Evolutionary conservation across 2,113 vertebrate genomes (phyloP).

Genomic region (Cephalopholis sonnerati): DNA sequence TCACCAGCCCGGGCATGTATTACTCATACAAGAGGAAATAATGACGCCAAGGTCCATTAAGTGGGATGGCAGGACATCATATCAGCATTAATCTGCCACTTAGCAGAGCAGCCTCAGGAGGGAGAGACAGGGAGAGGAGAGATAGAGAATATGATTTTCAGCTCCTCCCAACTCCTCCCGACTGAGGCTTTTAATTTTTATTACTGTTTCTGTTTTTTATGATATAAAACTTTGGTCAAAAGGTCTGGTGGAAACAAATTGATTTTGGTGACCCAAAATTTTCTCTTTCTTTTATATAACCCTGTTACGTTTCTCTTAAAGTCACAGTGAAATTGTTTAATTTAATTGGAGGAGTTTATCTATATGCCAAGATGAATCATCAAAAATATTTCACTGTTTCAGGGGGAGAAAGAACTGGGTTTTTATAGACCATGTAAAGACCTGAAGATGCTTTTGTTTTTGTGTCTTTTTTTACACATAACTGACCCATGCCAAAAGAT

Average conservation of each 20-base stretch:
- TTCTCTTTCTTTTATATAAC: neutral
- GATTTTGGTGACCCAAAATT: conserved; percentile 3
- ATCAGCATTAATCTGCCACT: conserved; percentile 85
- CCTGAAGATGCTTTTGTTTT: neutral
- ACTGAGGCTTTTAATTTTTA: conserved; percentile 49
- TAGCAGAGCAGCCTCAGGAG: conserved; percentile 77
- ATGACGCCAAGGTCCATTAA: conserved; percentile 84
- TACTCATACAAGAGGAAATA: conserved; percentile 83
- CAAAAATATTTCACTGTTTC: neutral
- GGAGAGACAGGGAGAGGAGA: conserved; percentile 34
- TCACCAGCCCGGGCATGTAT: conserved; percentile 73
- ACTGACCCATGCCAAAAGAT: neutral
- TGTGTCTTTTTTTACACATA: neutral
- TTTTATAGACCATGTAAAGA: neutral
- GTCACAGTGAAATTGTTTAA: neutral
- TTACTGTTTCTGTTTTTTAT: neutral
- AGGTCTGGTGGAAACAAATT: conserved; percentile 26
- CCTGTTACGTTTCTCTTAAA: neutral
- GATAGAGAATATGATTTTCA: conserved; percentile 53
- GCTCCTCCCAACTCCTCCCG: conserved; percentile 42
- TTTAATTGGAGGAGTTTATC: neutral
- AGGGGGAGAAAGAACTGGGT: neutral
- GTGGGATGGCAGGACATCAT: conserved; percentile 83
- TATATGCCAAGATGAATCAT: neutral
- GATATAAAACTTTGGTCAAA: conserved; percentile 30